phyloP scores from a whole-genome alignment of 2,797 vertebrate species.

The Scolopax rusticola region DNA sequence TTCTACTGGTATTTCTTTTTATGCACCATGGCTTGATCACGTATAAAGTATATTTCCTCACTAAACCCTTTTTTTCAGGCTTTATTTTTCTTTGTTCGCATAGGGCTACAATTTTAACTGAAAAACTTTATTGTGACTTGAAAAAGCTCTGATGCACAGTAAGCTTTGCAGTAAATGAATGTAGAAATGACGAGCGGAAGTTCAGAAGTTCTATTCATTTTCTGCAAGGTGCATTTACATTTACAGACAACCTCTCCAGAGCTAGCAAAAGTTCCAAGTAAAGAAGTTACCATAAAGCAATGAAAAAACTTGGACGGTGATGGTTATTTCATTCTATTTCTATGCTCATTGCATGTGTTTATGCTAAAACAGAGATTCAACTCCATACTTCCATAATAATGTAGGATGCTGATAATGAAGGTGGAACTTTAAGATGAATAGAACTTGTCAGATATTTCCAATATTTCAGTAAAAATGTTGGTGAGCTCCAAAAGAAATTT shows the following conservation, averaged over 20 bases:
- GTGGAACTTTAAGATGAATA: background rate
- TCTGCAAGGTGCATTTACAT: background rate
- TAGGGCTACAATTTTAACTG: background rate
- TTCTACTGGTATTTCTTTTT: background rate
- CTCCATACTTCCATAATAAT: background rate
- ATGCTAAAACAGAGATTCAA: background rate
- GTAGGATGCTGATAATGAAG: background rate
- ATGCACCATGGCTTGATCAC: background rate
- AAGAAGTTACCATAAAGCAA: background rate
- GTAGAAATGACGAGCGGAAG: too few relatives aligned
- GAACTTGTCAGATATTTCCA: background rate
- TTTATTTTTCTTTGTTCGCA: background rate
- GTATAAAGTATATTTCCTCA: background rate
- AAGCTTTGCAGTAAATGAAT: too few relatives aligned
- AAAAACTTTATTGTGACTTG: conserved; percentile 7
- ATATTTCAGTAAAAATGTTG: background rate
- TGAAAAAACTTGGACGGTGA: background rate
- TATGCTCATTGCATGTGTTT: background rate
- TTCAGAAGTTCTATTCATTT: background rate
- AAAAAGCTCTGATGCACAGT: background rate
- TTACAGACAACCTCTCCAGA: background rate
- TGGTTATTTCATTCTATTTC: background rate
- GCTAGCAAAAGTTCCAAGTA: background rate
- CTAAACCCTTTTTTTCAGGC: background rate
- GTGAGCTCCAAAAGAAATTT: background rate